Evolutionary conservation across 2,797 vertebrate species (phyloP), one percentile per base, ranked within the genome.

Genomic region (Coilia nasus): DNA sequence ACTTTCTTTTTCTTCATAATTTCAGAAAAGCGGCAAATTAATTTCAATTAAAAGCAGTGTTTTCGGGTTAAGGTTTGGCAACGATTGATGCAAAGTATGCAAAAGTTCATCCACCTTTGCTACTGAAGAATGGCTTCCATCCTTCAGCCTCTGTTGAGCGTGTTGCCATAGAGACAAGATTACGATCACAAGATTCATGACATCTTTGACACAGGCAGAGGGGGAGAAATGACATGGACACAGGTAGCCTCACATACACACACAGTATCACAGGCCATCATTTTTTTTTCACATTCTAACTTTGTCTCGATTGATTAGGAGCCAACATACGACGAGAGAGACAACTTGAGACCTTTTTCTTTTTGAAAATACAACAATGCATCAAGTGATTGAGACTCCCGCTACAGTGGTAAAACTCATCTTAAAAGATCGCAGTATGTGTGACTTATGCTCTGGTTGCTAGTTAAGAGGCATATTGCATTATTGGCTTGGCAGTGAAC

Each of bases 401-500:
- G 92, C 94, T 92, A 92, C 91, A 93, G 92, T 91, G 92, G 93
- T 92, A 91, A 93, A 91, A 90, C 91, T 92, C 91, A 82, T 90
- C 88, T 86, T 84, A 88, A 90, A 91, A 91, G 90, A 92, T 90
- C 91, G 87, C 91, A 90, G 91, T 91, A 91, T 93, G 92, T 11
- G 90, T 12, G 90, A 94, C 93, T 94, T 92, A 94, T 93, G 95
- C 93, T 94, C 94, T 91, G 88, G 92, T 87, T 90, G 90, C 90
- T 88, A 91, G 88, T 92, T 96, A 94, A 78, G 94, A 96, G 96
- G 95, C 94, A 93, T 97, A 96, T 96, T 96, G 96, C 96, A 96
- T 95, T 94, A 95, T 95, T 95, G 96, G 97, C 96, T 97, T 99
- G 98, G 98, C 98, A 99, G 98, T 99, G 98, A 99, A 99, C 97